Evolutionary conservation across 2,888 invertebrate genomes (phyloP).

Genomic region (Athrips mouffetella): DNA sequence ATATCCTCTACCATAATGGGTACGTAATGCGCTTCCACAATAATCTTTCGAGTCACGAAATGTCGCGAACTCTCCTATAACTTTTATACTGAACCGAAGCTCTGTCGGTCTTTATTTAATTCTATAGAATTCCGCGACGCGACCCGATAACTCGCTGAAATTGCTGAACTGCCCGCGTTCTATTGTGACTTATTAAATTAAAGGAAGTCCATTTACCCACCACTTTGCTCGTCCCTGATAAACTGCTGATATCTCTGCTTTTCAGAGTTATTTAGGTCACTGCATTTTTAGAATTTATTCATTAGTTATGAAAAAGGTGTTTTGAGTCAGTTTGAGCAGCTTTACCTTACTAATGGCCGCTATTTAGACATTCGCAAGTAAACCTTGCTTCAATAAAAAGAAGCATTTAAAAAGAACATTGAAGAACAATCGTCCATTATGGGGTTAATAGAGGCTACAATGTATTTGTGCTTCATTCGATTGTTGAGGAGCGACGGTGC

Average conservation of each 20-base stretch:
- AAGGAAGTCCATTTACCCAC: slow-evolving; percentile 54
- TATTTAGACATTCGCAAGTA: too few species aligned
- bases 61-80: slow-evolving; percentile 34
- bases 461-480: slow-evolving; percentile 38
- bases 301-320: too few species aligned
- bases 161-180: slow-evolving; percentile 45
- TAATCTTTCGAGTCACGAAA: slow-evolving; percentile 32
- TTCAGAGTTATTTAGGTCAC: slow-evolving; percentile 46
- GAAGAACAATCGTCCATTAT: slow-evolving; percentile 14
- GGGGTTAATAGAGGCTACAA: slow-evolving; percentile 31
- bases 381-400: not conserved
- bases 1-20: slow-evolving; percentile 17
- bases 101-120: slow-evolving; percentile 46
- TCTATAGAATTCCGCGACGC: slow-evolving; percentile 43
- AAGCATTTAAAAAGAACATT: not conserved
- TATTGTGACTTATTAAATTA: slow-evolving; percentile 51
- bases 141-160: slow-evolving; percentile 49
- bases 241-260: slow-evolving; percentile 32
- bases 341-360: too few species aligned
- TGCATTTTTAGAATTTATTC: too few species aligned
- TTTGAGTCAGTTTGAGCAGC: too few species aligned
- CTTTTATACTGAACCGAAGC: slow-evolving; percentile 35
- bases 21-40: slow-evolving; percentile 21
- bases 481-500: slow-evolving; percentile 34
- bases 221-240: slow-evolving; percentile 37